Conservation (phyloP, 2,888 invertebrate species). For the Tenodera sinensis region DNA sequence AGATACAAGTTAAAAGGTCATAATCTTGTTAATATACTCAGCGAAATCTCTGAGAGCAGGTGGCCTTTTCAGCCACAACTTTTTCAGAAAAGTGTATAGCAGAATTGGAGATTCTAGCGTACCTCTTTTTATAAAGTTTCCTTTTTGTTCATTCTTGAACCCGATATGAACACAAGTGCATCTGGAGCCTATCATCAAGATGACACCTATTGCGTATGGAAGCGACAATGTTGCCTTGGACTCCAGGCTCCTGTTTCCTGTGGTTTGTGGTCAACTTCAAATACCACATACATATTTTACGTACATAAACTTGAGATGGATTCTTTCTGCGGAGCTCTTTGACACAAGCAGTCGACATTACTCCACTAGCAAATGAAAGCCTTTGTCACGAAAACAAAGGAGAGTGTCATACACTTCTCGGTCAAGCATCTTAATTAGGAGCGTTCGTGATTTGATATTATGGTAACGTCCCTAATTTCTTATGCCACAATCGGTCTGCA, state of each 20-base stretch:
- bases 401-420: neutral
- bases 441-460: too few species aligned
- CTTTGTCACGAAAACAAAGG: neutral
- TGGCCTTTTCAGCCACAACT: too few species aligned
- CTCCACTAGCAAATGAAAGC: neutral
- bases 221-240: neutral
- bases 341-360: neutral
- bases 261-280: neutral
- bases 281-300: neutral
- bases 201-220: neutral
- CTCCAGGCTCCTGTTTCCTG: neutral
- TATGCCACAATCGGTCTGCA: too few species aligned
- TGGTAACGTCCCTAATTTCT: too few species aligned
- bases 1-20: too few species aligned
- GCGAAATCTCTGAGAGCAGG: too few species aligned
- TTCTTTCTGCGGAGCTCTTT: neutral
- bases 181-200: neutral
- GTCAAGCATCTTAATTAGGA: too few species aligned
- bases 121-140: neutral
- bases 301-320: neutral
- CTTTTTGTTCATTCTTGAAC: neutral
- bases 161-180: neutral
- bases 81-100: too few species aligned
- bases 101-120: too few species aligned
- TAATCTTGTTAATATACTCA: too few species aligned